These are phyloP conservation scores for Didymodactylos carnosus DNA, from an alignment of 2,888 invertebrate genomes.

Conservation along the genomic window DNA sequence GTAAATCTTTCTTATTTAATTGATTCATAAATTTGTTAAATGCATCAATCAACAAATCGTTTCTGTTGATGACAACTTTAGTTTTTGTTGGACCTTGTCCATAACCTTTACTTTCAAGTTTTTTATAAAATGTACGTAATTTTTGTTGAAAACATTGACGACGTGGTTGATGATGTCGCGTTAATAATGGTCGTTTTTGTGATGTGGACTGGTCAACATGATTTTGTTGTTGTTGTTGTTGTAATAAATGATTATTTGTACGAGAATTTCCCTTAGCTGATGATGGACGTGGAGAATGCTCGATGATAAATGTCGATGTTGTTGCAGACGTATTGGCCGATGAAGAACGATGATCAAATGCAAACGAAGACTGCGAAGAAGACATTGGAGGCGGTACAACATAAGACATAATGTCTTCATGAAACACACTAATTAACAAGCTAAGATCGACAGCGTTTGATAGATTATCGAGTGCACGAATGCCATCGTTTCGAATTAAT, in stretches of 20 bases:
- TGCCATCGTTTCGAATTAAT: slow-evolving; percentile 66
- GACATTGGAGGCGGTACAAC: slow-evolving; percentile 40
- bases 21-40: slow-evolving; percentile 77
- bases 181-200: no score
- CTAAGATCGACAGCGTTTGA: slow-evolving; percentile 83
- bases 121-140: slow-evolving; percentile 72
- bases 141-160: slow-evolving; percentile 83
- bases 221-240: neutral
- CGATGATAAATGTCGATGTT: no score
- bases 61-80: slow-evolving; percentile 73
- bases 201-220: slow-evolving; percentile 27
- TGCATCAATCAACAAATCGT: slow-evolving; percentile 79
- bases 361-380: slow-evolving; percentile 56
- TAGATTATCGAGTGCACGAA: slow-evolving; percentile 56
- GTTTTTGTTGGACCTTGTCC: slow-evolving; percentile 90
- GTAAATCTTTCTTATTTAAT: slow-evolving; percentile 76
- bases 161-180: no score
- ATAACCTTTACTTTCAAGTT: slow-evolving; percentile 81
- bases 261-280: neutral
- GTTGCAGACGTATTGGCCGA: no score
- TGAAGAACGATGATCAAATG: slow-evolving; percentile 29
- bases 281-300: neutral
- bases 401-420: slow-evolving; percentile 94
- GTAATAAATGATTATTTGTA: no score
- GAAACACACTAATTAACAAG: slow-evolving; percentile 69